Conservation (phyloP, 1,140 invertebrate genomes). For the Drosophila funebris region DNA sequence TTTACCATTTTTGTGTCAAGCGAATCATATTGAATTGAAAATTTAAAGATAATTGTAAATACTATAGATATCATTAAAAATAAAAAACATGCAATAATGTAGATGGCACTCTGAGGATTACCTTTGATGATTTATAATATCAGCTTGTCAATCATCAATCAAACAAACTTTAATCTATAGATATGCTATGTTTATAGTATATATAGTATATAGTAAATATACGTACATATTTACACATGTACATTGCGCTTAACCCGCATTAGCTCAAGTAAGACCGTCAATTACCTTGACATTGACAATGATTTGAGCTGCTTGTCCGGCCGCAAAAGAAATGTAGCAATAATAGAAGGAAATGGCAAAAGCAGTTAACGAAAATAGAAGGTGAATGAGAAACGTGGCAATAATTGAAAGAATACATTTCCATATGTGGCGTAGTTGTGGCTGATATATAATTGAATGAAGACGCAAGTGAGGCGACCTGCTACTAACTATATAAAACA, state of each 20-base stretch:
- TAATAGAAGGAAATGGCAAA: not conserved
- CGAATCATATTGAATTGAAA: too few relatives aligned
- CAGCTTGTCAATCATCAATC: too few relatives aligned
- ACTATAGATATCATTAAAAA: too few relatives aligned
- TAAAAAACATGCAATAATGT: too few relatives aligned
- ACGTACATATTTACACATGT: too few relatives aligned
- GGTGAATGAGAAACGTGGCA: slow-evolving; percentile 10
- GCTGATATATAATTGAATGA: slow-evolving; percentile 8
- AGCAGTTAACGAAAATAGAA: not conserved
- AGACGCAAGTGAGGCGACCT: not conserved
- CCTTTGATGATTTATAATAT: too few relatives aligned
- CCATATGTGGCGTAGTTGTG: slow-evolving; percentile 20
- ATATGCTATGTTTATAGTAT: too few relatives aligned
- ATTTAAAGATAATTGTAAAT: too few relatives aligned
- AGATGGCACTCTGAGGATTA: too few relatives aligned
- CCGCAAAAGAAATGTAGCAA: not conserved
- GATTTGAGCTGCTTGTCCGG: not conserved
- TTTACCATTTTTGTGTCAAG: too few relatives aligned
- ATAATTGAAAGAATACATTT: slow-evolving; percentile 21
- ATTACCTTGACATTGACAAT: slow-evolving; percentile 3
- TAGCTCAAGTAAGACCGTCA: not conserved
- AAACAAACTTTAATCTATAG: too few relatives aligned
- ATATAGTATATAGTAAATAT: too few relatives aligned
- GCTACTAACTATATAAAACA: not conserved
- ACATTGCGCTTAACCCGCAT: not conserved